Percentiles rank a stretch among this genome's conserved stretches.
Conservation (phyloP, 2,113 vertebrate species). For the Sinocyclocheilus anshuiensis region DNA sequence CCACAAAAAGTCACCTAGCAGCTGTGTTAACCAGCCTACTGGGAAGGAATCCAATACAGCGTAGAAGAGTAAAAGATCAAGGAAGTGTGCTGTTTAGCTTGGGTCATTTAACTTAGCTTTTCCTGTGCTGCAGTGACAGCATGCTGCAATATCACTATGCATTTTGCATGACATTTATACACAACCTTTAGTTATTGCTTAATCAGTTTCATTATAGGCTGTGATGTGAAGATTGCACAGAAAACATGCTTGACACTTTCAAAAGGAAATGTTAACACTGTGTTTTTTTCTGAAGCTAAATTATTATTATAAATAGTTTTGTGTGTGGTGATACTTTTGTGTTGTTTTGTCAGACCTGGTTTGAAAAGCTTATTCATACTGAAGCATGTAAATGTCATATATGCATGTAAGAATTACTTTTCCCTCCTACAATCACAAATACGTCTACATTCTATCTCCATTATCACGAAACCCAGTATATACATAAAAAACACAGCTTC, state of each 20-base stretch:
- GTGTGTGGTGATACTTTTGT: background rate
- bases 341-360: background rate
- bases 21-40: slow-evolving; percentile 42
- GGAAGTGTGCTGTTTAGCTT: background rate
- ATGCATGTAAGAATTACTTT: background rate
- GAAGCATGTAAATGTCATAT: background rate
- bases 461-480: no score
- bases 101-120: slow-evolving; percentile 18
- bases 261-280: background rate
- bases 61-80: slow-evolving; percentile 18
- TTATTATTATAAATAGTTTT: no score
- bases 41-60: slow-evolving; percentile 12
- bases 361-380: background rate
- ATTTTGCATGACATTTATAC: background rate
- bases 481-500: no score
- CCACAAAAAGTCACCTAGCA: slow-evolving; percentile 49
- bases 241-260: background rate
- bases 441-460: no score
- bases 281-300: no score
- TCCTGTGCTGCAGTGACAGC: background rate
- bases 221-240: background rate
- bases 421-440: background rate
- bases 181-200: background rate
- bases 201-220: background rate
- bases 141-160: background rate